Evolutionary conservation across 2,797 vertebrate species (phyloP), one percentile per base, ranked within the genome.

Genomic region (Lutjanus argentimaculatus): DNA sequence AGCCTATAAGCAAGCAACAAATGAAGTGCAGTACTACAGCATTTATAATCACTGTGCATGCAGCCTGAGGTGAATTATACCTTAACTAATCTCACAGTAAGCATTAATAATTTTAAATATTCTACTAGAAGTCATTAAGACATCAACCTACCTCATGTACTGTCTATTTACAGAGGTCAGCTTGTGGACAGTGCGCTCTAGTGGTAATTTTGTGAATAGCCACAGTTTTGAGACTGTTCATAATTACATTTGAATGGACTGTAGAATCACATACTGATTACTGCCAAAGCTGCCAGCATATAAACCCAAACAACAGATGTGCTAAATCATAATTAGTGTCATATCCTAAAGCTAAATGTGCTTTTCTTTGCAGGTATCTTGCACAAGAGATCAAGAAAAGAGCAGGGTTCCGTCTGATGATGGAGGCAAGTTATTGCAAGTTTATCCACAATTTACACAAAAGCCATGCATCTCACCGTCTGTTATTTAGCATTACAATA

Each of bases 301-400:
- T 42, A 16, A 64, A 17, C 15, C 45, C 30, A 13, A 36, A 51
- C 15, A 65, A 5, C 1, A 3, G 4, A 25, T 72, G 11, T 68
- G 22, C 15, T 56, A 36, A 36, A 36, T 36, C 30, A 36, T 3
- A 36, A 36, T 36, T 36, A 36, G 30, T 36, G 30, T 36, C 30
- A 36, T 36, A 36, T 36, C 4, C 30, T 36, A 8, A 65, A 42
- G 17, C 15, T 53, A 25, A 68, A 65, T 67, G 0, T 53, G 10
- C 8, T 62, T 3, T 59, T 30, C 56, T 69, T 19, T 93, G 52
- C 88, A 98, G 96, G 49, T 97, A 97, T 78, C 91, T 97, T 11
- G 94, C 94, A 61, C 93, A 96, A 11, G 96, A 97, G 93, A 95
- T 97, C 79, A 96, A 96, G 92, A 96, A 94, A 75, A 95, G 95